Conservation (phyloP, 2,888 invertebrate genomes). For the Volucella inanis region DNA sequence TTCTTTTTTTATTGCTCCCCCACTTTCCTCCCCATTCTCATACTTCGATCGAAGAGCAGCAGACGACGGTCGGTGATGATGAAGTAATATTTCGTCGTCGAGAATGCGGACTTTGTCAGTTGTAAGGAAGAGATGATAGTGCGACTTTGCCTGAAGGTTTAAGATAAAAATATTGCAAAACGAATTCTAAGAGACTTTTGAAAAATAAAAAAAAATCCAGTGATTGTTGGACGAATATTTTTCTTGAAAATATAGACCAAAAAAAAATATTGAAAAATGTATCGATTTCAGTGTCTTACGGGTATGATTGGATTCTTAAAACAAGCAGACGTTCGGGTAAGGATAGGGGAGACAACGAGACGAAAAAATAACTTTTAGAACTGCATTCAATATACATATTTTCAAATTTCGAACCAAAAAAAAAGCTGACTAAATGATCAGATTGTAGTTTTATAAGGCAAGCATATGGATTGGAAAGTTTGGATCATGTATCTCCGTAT, state of each 20-base stretch:
- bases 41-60: conserved; percentile 15
- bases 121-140: conserved; percentile 51
- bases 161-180: conserved; percentile 62
- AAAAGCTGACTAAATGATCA: too few species aligned
- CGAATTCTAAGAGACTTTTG: conserved; percentile 5
- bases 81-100: conserved; percentile 58
- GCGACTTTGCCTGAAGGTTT: conserved; percentile 67
- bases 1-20: too few species aligned
- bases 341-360: conserved; percentile 6
- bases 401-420: too few species aligned
- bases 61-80: conserved; percentile 50
- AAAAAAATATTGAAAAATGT: conserved; percentile 44
- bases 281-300: conserved; percentile 50
- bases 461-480: too few species aligned
- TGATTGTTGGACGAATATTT: conserved; percentile 49
- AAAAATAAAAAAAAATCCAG: neutral
- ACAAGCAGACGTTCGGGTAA: conserved; percentile 8
- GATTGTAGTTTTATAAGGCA: too few species aligned
- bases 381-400: neutral
- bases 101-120: conserved; percentile 54
- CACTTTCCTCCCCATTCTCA: neutral
- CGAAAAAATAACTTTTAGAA: conserved; percentile 25
- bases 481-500: too few species aligned
- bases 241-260: conserved; percentile 36
- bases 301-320: conserved; percentile 49